Evolutionary conservation across 2,888 invertebrate species (phyloP).

Genomic region (Galeruca laticollis): DNA sequence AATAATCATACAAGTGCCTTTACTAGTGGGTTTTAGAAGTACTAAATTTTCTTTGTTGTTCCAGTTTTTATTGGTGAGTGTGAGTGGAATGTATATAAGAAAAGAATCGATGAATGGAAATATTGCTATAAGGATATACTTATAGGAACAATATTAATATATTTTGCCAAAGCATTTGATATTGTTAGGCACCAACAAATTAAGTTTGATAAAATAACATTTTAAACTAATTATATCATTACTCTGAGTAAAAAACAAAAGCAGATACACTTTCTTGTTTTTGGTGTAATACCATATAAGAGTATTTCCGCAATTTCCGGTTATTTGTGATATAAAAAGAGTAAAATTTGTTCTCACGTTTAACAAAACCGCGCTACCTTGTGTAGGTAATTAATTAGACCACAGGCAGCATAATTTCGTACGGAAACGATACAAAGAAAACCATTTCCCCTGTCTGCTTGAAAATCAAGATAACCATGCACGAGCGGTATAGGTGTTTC

Average conservation of each 20-base stretch:
- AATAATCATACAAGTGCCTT: too few relatives aligned
- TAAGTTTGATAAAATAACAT: too few relatives aligned
- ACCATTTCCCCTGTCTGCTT: conserved; percentile 36
- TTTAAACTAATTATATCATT: too few relatives aligned
- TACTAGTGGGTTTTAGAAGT: too few relatives aligned
- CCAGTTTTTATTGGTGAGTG: too few relatives aligned
- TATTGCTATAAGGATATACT: too few relatives aligned
- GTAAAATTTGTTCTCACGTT: conserved; percentile 31
- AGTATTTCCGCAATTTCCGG: conserved; percentile 21
- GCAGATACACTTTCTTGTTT: not conserved
- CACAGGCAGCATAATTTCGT: conserved; percentile 26
- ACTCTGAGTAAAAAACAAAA: not conserved
- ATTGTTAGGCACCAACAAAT: too few relatives aligned
- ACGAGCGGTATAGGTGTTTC: conserved; percentile 53
- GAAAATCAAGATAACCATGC: conserved; percentile 48
- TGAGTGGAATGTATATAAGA: too few relatives aligned
- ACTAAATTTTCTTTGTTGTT: too few relatives aligned
- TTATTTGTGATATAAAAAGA: not conserved
- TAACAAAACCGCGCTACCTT: conserved; percentile 28
- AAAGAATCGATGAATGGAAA: too few relatives aligned
- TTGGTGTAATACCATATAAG: conserved; percentile 3
- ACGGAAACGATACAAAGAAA: conserved; percentile 40
- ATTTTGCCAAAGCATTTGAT: too few relatives aligned
- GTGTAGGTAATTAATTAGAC: conserved; percentile 33
- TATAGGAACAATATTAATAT: too few relatives aligned